Evolutionary conservation across 92 coral and sea anemone genomes (phyloP), one percentile per base, ranked within the genome.

Genomic region (Palythoa grandiflora): DNA sequence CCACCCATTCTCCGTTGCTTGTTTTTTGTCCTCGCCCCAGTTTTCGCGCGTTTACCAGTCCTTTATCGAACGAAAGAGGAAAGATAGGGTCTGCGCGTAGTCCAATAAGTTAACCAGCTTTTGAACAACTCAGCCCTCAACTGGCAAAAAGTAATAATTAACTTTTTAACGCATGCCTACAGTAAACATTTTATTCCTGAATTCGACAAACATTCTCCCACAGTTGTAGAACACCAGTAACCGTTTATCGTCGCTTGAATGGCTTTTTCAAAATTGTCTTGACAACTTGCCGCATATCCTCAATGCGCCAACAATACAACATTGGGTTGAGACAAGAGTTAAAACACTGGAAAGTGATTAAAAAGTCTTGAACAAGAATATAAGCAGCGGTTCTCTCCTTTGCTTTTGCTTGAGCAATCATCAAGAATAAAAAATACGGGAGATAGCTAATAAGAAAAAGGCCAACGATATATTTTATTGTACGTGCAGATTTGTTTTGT

Each of bases 241-340:
- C 9, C 16, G 17, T 11, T 55, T 55, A 63, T 17, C 9, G 48
- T 75, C 61, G 13, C 39, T 50, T 28, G 48, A 75, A 50, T 19
- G 59, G 79, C 37, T 12, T 75, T 47, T 48, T 47, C 38, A 47
- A 20, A 19, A 47, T n/a, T 47, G 9, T 36, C 60, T 6, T 75
- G 79, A 47, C 79, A 47, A 39, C 79, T 13, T 75, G 79, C 20
- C 79, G 79, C 9, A 75, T 50, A 50, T 19, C 79, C 14, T 21
- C 14, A 53, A 75, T 75, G 10, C 79, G 61, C 79, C 79, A 75
- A 50, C 79, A 75, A 48, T 19, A 75, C 79, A 75, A 48, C 55
- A 75, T 19, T 48, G 79, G 79, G 9, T 75, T 75, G 9, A 75
- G 55, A 75, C 57, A n/a, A 53, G 79, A 75, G 60, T 75, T 75